A percentile compares a stretch with the other conserved stretches of the same genome.
Evolutionary conservation across 2,888 invertebrate genomes (phyloP).

Genomic region (Chymomyza caudatula): DNA sequence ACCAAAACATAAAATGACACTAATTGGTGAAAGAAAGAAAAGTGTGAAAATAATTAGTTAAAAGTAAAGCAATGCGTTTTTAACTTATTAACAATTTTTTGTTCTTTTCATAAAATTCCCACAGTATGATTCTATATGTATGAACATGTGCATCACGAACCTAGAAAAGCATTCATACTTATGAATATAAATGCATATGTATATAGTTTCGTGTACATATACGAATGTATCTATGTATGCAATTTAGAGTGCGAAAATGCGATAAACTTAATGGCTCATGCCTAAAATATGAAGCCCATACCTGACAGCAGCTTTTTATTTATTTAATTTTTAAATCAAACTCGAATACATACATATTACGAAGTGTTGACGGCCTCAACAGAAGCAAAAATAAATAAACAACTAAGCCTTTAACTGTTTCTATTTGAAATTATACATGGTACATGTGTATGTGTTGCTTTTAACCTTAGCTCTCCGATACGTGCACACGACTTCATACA

Average conservation of each 20-base stretch:
- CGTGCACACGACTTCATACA: neutral
- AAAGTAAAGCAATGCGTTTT: neutral
- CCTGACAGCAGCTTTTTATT: no score
- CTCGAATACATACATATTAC: no score
- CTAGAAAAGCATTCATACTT: neutral
- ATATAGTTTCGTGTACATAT: neutral
- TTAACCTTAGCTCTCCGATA: constrained; percentile 57
- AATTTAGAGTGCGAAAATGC: no score
- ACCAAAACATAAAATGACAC: constrained; percentile 39
- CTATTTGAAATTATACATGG: neutral
- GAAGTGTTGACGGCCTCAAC: no score
- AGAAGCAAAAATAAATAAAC: no score
- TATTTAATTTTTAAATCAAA: no score
- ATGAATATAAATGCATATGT: neutral
- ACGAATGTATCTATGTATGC: neutral
- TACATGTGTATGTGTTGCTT: constrained; percentile 24
- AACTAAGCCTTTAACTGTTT: no score
- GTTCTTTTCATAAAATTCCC: neutral
- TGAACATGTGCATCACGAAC: neutral
- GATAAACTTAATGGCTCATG: neutral
- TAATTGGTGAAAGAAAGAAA: constrained; percentile 2
- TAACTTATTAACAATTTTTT: neutral
- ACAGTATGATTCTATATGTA: neutral
- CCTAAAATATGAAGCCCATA: neutral
- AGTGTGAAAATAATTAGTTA: constrained; percentile 24